A percentile compares a stretch with the other conserved stretches of the same genome.
These are phyloP conservation scores for Noctua pronuba DNA, from an alignment of 2,888 invertebrate genomes.

Conservation along the genomic window DNA sequence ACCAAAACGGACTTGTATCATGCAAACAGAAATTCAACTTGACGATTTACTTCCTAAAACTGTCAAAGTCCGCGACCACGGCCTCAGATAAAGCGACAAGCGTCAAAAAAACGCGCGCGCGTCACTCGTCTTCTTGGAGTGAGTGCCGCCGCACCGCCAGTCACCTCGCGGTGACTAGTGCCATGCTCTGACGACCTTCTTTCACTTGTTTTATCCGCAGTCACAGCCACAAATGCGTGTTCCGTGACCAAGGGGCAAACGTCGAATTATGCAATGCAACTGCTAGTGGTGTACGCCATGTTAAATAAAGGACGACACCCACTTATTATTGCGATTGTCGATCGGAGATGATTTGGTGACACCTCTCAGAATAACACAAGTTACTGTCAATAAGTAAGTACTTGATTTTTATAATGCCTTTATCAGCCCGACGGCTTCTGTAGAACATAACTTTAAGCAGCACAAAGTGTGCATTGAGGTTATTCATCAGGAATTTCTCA, in stretches of 20 bases:
- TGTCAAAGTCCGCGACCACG: not conserved
- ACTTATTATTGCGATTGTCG: not conserved
- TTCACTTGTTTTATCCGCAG: not conserved
- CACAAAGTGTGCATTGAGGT: not conserved
- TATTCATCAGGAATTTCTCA: not conserved
- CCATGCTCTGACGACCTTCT: not conserved
- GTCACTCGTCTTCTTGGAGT: not conserved
- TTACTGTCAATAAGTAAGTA: not conserved
- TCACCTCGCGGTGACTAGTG: not conserved
- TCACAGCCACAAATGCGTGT: not conserved
- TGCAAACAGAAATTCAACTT: not conserved
- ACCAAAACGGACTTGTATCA: not conserved
- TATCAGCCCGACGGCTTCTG: conserved; percentile 20
- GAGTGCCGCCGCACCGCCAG: not conserved
- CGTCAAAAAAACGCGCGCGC: not conserved
- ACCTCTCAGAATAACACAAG: not conserved
- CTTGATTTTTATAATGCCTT: not conserved
- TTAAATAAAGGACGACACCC: not conserved
- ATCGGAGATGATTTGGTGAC: not conserved
- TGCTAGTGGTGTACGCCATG: not conserved
- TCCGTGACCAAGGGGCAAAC: not conserved
- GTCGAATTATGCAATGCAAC: not conserved
- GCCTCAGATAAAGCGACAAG: not conserved
- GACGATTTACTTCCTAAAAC: not conserved
- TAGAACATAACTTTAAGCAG: not conserved